phyloP scores from a whole-genome alignment of 2,113 vertebrate species.

The Bettongia penicillata region DNA sequence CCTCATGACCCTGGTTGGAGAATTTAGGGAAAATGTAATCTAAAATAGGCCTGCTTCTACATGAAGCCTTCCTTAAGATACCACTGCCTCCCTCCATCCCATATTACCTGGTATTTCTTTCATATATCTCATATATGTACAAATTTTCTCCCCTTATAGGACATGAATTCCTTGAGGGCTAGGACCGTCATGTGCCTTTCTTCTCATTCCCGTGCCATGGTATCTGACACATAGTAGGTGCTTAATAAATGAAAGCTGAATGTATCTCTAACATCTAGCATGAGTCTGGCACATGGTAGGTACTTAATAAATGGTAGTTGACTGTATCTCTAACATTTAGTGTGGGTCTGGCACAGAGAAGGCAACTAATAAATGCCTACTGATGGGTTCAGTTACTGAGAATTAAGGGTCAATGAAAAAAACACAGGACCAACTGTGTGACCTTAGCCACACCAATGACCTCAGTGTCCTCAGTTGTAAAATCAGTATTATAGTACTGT shows the following conservation, averaged over 20 bases:
- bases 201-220: not conserved
- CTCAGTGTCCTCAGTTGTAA: not conserved
- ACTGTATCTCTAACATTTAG: no score
- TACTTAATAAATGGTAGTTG: not conserved
- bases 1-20: not conserved
- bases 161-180: not conserved
- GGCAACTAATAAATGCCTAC: not conserved
- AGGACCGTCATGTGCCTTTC: not conserved
- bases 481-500: not conserved
- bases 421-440: not conserved
- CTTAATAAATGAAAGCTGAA: not conserved
- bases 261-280: no score
- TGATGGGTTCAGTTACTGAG: not conserved
- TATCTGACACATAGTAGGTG: not conserved
- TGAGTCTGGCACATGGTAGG: not conserved
- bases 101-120: not conserved
- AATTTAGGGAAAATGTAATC: not conserved
- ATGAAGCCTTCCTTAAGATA: not conserved
- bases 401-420: not conserved
- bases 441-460: not conserved
- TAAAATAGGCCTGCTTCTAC: not conserved
- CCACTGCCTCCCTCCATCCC: not conserved
- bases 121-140: not conserved
- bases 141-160: not conserved
- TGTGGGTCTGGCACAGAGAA: not conserved